phyloP scores from a whole-genome alignment of 2,113 vertebrate species.

The Elachura formosa region DNA sequence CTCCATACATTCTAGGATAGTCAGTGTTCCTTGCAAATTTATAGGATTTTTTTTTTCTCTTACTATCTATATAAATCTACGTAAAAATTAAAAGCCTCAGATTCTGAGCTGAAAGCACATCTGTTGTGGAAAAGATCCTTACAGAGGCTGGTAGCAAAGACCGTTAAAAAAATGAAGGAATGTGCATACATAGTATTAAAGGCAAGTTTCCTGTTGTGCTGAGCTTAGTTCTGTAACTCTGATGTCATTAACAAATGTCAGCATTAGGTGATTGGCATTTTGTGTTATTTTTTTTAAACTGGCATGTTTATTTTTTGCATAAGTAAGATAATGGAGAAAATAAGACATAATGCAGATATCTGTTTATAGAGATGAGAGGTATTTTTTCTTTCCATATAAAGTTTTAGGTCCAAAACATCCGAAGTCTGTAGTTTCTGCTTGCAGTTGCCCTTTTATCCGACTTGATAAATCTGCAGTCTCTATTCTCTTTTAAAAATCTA shows the following conservation, averaged over 20 bases:
- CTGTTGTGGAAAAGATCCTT: neutral
- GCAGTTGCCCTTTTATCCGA: constrained; percentile 63
- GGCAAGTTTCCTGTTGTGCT: neutral
- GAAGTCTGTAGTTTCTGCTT: constrained; percentile 66
- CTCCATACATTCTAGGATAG: neutral
- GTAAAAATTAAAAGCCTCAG: neutral
- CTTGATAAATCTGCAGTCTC: constrained; percentile 60
- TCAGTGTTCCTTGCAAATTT: neutral
- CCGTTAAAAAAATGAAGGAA: neutral
- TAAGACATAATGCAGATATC: neutral
- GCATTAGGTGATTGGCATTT: neutral
- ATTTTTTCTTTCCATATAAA: constrained; percentile 61
- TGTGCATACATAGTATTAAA: neutral
- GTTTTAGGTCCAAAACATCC: constrained; percentile 61
- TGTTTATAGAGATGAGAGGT: constrained; percentile 59
- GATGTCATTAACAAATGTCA: neutral
- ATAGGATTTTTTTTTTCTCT: neutral
- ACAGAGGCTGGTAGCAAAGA: neutral
- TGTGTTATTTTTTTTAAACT: neutral
- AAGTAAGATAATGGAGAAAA: constrained; percentile 40
- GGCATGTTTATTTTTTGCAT: constrained; percentile 8
- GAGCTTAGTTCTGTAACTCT: neutral
- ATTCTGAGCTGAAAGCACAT: neutral
- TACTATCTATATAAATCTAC: neutral
- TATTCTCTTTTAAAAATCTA: constrained; percentile 63